Evolutionary conservation across 2,797 vertebrate species (phyloP), one percentile per base, ranked within the genome.

Genomic region (Sebastes taczanowskii): DNA sequence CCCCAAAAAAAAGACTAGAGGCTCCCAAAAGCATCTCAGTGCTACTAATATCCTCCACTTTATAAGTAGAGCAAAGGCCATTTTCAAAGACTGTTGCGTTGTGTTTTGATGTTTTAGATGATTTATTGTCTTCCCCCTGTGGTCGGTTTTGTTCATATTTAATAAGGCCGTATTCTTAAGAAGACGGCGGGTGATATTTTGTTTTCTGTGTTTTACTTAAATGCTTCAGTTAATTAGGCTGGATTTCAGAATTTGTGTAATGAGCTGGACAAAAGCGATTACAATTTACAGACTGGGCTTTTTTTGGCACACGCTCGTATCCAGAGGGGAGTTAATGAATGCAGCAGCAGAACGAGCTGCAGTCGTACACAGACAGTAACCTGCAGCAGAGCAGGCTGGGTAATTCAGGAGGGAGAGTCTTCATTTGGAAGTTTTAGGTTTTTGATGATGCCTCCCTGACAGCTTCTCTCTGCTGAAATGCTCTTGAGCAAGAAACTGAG

Each of bases 221-320:
- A 82, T 53, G 42, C 38, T 68, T 58, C 56, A 27, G 65, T 63
- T 83, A 81, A 85, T 83, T 74, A 65, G 70, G 18, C 74, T 22
- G 25, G 14, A 29, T 71, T 77, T 74, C 14, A 60, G 52, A 20
- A 53, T 81, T 59, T 46, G 69, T 64, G 30, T 69, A 66, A 77
- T 42, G 72, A 79, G 71, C 53, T 32, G 53, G 62, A 79, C 79
- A 77, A 59, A 74, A 74, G 35, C 2, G 10, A 16, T 63, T 58
- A 42, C 38, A 61, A 2, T 61, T 73, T 30, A 52, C 11, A 10
- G 49, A 74, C 71, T 25, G 7, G 70, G 35, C 29, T 70, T 62
- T 72, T 62, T 67, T 38, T 38, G 38, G 61, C 55, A 64, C 22
- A 29, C 20, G 5, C 13, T 34, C 1, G 55, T 23, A 23, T 80